Evolutionary conservation across 2,888 invertebrate species (phyloP), one percentile per base, ranked within the genome.

Genomic region (Zaprionus obscuricornis): DNA sequence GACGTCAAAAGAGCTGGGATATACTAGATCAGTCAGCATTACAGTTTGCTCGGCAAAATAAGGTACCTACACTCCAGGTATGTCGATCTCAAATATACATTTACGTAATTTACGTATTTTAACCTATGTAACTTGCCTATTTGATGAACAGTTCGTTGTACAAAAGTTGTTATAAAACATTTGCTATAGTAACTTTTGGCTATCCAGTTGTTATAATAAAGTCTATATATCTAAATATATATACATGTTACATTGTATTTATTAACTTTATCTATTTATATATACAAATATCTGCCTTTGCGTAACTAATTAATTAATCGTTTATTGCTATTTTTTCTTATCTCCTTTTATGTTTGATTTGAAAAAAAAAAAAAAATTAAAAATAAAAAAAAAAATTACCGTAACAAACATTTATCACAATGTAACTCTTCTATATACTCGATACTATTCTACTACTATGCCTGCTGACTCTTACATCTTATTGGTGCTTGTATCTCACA

Each of bases 1-100:
- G 95, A 2, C 92, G 97, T 2, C 98, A 98, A 91, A 97, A 97
- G 90, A 97, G 97, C 0, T 98, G 97, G 96, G 98, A 98, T 87
- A 92, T 97, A n/a, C 91, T 97, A 8, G 98, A 98, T 89, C 97
- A 97, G 86, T 93, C 94, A 0, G 95, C 96, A 0, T 91, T 97
- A 51, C 93, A 94, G 14, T 94, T 95, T 59, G 96, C 96, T 0
- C 93, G 92, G 33, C 92, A 93, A 73, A 93, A 93, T 69, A 94
- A 94, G 87, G 88, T 88, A 27, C 94, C 94, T 79, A 91, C 91
- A 20, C 92, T 93, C 86, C 93, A 93, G 92, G 93, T 93, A 91
- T 88, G 66, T 13, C 55, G 26, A 73, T 62, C 6, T 5, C 24
- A 16, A 13, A 1, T 29, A 8, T 0, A 62, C 5, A 1, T 2